A percentile compares a stretch with the other conserved stretches of the same genome.
phyloP scores from a whole-genome alignment of 2,797 vertebrate genomes.

The Champsocephalus esox region DNA sequence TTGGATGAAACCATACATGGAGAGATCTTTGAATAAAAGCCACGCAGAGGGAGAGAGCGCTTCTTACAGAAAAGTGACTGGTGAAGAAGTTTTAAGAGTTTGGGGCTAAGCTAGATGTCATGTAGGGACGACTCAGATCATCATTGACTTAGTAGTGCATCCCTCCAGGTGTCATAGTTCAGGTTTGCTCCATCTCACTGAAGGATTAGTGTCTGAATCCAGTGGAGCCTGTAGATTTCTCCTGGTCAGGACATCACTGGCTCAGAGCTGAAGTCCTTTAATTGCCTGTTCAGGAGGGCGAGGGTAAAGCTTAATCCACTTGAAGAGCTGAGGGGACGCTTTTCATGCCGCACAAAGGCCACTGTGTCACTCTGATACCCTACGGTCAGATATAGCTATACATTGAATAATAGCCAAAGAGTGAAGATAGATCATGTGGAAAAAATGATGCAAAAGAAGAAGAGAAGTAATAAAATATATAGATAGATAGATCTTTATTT shows the following conservation, averaged over 20 bases:
- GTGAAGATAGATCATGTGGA: neutral
- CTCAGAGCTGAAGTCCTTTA: constrained; percentile 44
- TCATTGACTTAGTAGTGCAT: constrained; percentile 6
- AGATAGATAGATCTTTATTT: too few species aligned
- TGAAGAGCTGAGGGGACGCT: constrained; percentile 35
- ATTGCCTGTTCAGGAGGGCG: constrained; percentile 36
- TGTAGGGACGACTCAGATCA: constrained; percentile 27
- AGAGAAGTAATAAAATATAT: neutral
- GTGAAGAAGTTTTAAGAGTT: neutral
- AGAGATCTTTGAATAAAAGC: neutral
- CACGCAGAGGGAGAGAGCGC: neutral
- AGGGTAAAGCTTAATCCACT: constrained; percentile 45
- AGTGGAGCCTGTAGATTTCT: constrained; percentile 38
- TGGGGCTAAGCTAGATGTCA: constrained; percentile 25
- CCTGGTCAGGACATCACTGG: constrained; percentile 35
- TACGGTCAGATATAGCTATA: neutral
- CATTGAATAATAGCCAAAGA: neutral
- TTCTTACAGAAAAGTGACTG: constrained; percentile 1
- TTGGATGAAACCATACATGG: neutral
- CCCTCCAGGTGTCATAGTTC: constrained; percentile 10
- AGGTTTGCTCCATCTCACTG: constrained; percentile 14
- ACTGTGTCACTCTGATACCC: constrained; percentile 14
- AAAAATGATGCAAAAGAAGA: neutral
- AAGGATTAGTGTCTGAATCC: constrained; percentile 42
- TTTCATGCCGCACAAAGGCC: constrained; percentile 24